These are phyloP conservation scores for Pantala flavescens DNA, from an alignment of 1,140 invertebrate species.

Conservation along the genomic window DNA sequence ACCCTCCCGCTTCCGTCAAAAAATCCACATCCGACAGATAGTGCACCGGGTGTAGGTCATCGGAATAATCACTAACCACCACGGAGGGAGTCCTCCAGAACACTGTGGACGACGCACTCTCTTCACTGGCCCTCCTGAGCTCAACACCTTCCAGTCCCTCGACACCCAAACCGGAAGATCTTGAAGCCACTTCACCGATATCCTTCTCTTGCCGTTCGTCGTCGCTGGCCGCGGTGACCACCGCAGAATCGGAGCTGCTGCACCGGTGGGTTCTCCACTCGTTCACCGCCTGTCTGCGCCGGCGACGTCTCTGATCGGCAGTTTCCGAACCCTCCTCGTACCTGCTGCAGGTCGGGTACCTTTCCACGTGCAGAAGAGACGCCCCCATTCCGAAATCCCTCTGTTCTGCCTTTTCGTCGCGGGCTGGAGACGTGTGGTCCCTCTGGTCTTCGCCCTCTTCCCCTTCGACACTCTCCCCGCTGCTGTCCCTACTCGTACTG, in stretches of 20 bases:
- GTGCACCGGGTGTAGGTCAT: slow-evolving; percentile 40
- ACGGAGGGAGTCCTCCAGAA: slow-evolving; percentile 68
- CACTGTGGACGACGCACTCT: background rate
- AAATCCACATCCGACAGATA: slow-evolving; percentile 10
- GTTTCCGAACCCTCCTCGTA: background rate
- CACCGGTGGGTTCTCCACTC: slow-evolving; percentile 27
- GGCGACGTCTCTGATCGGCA: background rate
- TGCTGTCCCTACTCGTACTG: background rate
- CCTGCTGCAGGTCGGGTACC: background rate
- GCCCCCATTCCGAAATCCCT: background rate
- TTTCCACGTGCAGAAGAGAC: background rate
- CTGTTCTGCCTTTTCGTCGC: background rate
- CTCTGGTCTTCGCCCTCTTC: background rate
- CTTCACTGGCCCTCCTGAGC: background rate
- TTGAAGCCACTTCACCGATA: background rate
- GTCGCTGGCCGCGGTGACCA: slow-evolving; percentile 36
- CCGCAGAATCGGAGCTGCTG: slow-evolving; percentile 43
- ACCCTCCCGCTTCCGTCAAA: background rate
- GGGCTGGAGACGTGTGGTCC: background rate
- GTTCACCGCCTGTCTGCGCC: background rate
- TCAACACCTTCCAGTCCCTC: background rate
- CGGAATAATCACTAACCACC: slow-evolving; percentile 72
- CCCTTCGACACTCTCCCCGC: background rate
- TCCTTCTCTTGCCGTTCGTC: slow-evolving; percentile 36
- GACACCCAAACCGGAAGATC: background rate